A percentile compares a stretch with the other conserved stretches of the same genome.
These are phyloP conservation scores for Bombylius discolor DNA, from an alignment of 2,888 invertebrate genomes.

Conservation along the genomic window DNA sequence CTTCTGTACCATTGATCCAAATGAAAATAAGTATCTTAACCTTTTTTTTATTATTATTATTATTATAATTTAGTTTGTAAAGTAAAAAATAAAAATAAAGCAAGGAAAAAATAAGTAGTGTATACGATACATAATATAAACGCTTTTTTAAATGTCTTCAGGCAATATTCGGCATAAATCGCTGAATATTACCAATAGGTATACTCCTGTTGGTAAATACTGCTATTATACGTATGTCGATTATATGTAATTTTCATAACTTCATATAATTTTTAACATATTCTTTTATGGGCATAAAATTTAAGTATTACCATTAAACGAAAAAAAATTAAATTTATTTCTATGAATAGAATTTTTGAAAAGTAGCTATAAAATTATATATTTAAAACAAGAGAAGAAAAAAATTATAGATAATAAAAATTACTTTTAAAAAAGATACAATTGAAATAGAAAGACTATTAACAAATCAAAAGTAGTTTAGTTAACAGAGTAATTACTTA, in stretches of 20 bases:
- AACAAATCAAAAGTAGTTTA: no score
- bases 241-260: constrained; percentile 9
- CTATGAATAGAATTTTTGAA: no score
- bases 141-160: background rate
- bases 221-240: constrained; percentile 10
- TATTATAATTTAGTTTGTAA: background rate
- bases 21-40: constrained; percentile 89
- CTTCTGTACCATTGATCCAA: constrained; percentile 99
- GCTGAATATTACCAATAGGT: constrained; percentile 6
- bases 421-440: no score
- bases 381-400: no score
- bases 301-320: background rate
- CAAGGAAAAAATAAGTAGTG: background rate
- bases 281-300: background rate
- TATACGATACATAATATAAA: background rate
- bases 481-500: no score
- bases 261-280: background rate
- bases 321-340: no score
- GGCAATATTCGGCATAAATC: constrained; percentile 4
- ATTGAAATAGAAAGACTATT: no score
- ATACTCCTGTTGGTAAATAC: constrained; percentile 12
- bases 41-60: constrained; percentile 6
- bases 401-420: no score
- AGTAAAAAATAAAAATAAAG: constrained; percentile 1
- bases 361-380: no score